Evolutionary conservation across 1,140 invertebrate genomes (phyloP).

Genomic region (Drosophila saltans): DNA sequence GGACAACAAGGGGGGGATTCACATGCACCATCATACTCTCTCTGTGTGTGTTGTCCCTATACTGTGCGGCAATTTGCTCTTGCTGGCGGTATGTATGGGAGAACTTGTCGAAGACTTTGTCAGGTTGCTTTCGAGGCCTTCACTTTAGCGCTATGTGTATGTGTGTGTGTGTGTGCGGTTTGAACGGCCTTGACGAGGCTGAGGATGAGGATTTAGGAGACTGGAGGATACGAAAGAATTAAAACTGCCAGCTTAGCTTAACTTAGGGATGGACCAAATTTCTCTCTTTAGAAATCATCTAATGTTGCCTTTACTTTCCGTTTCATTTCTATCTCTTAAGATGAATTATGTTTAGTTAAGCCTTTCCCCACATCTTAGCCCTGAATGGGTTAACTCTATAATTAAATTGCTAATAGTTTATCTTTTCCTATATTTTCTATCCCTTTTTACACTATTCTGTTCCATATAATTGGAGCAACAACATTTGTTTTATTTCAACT

Average conservation of each 20-base stretch:
- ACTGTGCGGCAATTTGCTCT: conserved; percentile 1
- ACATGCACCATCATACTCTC: background rate
- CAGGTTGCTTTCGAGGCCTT: conserved; percentile 28
- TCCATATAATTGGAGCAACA: too few relatives aligned
- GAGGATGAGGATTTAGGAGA: conserved; percentile 21
- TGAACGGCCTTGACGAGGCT: conserved; percentile 49
- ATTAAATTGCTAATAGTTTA: too few relatives aligned
- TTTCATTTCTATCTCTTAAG: background rate
- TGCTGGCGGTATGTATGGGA: background rate
- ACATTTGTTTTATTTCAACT: too few relatives aligned
- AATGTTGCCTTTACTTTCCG: background rate
- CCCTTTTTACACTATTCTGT: too few relatives aligned
- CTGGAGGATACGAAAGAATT: conserved; percentile 48
- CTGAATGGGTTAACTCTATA: too few relatives aligned
- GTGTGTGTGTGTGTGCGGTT: conserved; percentile 15
- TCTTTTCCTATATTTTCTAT: too few relatives aligned
- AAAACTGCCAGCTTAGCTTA: conserved; percentile 34
- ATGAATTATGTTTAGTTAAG: too few relatives aligned
- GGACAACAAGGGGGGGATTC: conserved; percentile 4
- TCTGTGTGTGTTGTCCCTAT: background rate
- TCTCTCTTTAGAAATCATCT: background rate
- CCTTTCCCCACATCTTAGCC: too few relatives aligned
- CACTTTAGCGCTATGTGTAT: conserved; percentile 15
- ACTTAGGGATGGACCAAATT: conserved; percentile 14
- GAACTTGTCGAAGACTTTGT: conserved; percentile 46